A percentile compares a stretch with the other conserved stretches of the same genome.
These are phyloP conservation scores for Eumerus sabulonum DNA, from an alignment of 2,888 invertebrate species.

Conservation along the genomic window DNA sequence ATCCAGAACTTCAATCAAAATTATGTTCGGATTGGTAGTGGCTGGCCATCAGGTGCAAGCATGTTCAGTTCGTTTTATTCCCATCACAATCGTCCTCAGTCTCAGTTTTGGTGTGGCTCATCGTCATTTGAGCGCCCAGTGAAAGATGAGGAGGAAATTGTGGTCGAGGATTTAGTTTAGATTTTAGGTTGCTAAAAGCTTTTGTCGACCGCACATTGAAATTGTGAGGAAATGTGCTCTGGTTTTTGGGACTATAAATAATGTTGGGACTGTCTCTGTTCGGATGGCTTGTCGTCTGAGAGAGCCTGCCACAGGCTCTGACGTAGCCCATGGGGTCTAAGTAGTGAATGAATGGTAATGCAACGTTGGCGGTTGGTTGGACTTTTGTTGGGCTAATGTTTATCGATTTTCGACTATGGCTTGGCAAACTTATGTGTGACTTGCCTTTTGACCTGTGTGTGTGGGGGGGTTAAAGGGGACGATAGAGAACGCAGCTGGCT, in stretches of 20 bases:
- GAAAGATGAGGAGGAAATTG: conserved; percentile 61
- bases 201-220: conserved; percentile 63
- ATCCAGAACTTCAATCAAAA: conserved; percentile 65
- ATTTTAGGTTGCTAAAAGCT: conserved; percentile 66
- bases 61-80: conserved; percentile 50
- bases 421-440: not conserved
- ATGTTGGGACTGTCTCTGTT: conserved; percentile 51
- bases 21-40: conserved; percentile 42
- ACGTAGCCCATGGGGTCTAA: not conserved
- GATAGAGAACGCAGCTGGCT: too few relatives aligned
- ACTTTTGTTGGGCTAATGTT: conserved; percentile 56
- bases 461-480: too few relatives aligned
- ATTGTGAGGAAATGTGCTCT: conserved; percentile 66
- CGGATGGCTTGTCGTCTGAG: conserved; percentile 10
- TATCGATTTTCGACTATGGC: conserved; percentile 50
- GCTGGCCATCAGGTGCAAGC: conserved; percentile 59
- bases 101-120: not conserved
- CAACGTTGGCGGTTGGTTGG: conserved; percentile 6
- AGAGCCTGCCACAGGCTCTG: conserved; percentile 19
- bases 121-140: conserved; percentile 9
- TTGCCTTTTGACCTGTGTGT: not conserved
- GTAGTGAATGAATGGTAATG: not conserved
- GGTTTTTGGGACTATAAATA: conserved; percentile 64
- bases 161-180: conserved; percentile 64
- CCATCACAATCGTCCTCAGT: conserved; percentile 27